A percentile compares a stretch with the other conserved stretches of the same genome.
These are phyloP conservation scores for Azemiops feae DNA, from an alignment of 2,113 vertebrate genomes.

Conservation along the genomic window DNA sequence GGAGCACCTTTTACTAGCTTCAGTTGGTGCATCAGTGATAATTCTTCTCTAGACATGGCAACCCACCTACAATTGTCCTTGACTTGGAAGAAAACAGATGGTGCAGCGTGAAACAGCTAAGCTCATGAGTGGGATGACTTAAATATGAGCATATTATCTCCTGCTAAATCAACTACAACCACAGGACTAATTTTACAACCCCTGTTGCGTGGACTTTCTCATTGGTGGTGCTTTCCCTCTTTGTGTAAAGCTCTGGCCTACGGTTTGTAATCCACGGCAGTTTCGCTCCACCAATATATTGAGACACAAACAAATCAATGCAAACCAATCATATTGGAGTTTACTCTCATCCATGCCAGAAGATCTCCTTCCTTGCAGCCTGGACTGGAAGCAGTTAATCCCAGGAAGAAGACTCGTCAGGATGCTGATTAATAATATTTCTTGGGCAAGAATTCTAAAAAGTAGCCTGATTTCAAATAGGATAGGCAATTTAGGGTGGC, in stretches of 20 bases:
- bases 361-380: neutral
- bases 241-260: neutral
- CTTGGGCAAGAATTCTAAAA: neutral
- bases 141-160: neutral
- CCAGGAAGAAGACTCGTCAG: neutral
- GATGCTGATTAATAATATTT: neutral
- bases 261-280: neutral
- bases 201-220: neutral
- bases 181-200: neutral
- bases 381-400: neutral
- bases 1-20: neutral
- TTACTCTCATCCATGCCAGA: neutral
- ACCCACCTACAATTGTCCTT: neutral
- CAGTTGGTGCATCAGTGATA: neutral
- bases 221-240: neutral
- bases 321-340: neutral
- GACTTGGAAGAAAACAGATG: neutral
- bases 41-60: neutral
- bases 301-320: neutral
- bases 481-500: neutral
- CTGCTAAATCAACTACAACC: neutral
- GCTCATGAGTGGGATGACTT: neutral
- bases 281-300: neutral
- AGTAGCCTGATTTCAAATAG: neutral
- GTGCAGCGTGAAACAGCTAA: neutral